phyloP scores from a whole-genome alignment of 2,797 vertebrate species.

The Melanotaenia trifasciata region DNA sequence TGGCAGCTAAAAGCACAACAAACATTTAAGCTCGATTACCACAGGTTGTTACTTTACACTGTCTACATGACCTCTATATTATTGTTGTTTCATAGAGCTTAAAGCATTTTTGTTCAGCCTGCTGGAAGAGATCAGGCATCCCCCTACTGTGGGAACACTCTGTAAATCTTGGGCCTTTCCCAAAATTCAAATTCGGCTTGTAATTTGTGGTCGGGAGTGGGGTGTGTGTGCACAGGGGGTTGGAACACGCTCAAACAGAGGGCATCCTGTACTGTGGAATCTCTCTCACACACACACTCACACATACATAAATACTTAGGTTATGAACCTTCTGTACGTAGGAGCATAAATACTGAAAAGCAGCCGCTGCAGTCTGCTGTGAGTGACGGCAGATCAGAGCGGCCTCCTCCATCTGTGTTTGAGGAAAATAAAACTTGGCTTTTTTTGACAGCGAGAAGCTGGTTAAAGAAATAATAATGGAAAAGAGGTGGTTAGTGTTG shows the following conservation, averaged over 20 bases:
- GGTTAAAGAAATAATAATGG: conserved; percentile 70
- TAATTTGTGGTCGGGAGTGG: conserved; percentile 79
- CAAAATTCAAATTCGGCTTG: conserved; percentile 79
- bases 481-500: conserved; percentile 45
- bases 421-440: conserved; percentile 56
- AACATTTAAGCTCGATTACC: conserved; percentile 16
- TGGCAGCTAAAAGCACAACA: background rate
- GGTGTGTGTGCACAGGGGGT: conserved; percentile 58
- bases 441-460: conserved; percentile 58
- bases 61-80: conserved; percentile 18
- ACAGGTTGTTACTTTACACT: conserved; percentile 20
- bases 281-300: conserved; percentile 52
- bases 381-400: conserved; percentile 76
- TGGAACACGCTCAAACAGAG: conserved; percentile 70
- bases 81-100: conserved; percentile 45
- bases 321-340: conserved; percentile 61
- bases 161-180: conserved; percentile 77
- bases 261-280: conserved; percentile 62
- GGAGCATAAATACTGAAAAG: conserved; percentile 61
- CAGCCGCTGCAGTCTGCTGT: conserved; percentile 66
- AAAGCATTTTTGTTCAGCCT: conserved; percentile 46
- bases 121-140: conserved; percentile 72
- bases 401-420: conserved; percentile 50
- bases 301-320: conserved; percentile 59
- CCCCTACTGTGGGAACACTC: conserved; percentile 79